Base-by-base conservation (phyloP, 2,797 vertebrate genomes). In the Sebastes minor region DNA sequence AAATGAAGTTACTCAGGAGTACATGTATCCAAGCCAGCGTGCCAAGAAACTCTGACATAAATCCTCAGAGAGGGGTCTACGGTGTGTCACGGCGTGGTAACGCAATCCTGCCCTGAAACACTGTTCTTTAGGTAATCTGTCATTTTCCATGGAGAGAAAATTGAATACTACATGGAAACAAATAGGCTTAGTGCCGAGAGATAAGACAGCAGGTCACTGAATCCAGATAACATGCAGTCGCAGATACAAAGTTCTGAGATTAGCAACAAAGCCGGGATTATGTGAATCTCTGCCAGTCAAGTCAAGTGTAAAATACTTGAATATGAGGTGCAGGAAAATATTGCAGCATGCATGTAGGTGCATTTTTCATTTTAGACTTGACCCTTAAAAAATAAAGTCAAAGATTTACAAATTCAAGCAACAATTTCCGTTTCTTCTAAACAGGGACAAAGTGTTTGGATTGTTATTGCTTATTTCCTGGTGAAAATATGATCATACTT, bases 251-350 rank as follows among this genome's bases (percentile, higher is more conserved):
- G 22, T 62, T 63, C 80, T 86, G 82, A 91, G 92, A 92, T 93
- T 91, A 93, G 82, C 81, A 91, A 82, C 80, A 93, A 91, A 92
- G 46, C 87, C 1, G 75, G 87, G 91, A 93, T 94, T 92, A 93
- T 13, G 46, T n/a, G 57, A 87, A 69, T 85, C 83, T 74, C 80
- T 66, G 72, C 6, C 62, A 1, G 57, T 28, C 42, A 27, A 71
- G 42, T 27, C 28, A 13, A 81, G 75, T 63, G 77, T 53, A 32
- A 76, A 78, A 81, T 55, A 61, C 56, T 69, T 27, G 23, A 42
- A 74, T 61, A 25, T 20, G 16, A 46, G 33, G 22, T 12, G 35
- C 16, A 62, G 64, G 16, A 33, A 38, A 46, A 61, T 28, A 35
- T 22, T 55, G 71, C 35, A 35, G 35, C 12, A 35, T 35, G 35